Evolutionary conservation across 2,797 vertebrate genomes (phyloP).

Genomic region (Dallia pectoralis): DNA sequence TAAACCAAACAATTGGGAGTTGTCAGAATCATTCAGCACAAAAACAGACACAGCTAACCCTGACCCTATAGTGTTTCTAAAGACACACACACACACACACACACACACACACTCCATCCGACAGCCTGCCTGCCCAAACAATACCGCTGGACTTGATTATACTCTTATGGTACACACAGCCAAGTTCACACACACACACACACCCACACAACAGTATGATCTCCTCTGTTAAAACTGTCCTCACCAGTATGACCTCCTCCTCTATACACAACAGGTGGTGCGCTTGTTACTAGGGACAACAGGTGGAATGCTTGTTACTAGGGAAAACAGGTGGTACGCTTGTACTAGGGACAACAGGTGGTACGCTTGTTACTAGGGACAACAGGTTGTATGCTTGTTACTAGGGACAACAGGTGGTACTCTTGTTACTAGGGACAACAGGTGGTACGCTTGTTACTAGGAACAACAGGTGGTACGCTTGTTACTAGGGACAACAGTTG

Average conservation of each 20-base stretch:
- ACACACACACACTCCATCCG: slow-evolving; percentile 32
- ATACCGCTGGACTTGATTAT: slow-evolving; percentile 57
- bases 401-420: not conserved
- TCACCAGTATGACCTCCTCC: no score
- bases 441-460: not conserved
- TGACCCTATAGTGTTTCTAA: slow-evolving; percentile 27
- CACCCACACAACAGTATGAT: not conserved
- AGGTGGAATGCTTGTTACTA: not conserved
- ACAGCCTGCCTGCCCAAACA: slow-evolving; percentile 40
- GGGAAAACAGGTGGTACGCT: not conserved
- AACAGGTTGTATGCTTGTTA: no score
- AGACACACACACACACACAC: slow-evolving; percentile 27
- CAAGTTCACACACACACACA: slow-evolving; percentile 15
- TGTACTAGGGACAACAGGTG: not conserved
- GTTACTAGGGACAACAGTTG: no score
- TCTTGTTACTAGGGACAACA: not conserved
- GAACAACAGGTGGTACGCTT: not conserved
- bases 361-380: not conserved
- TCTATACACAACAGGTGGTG: no score
- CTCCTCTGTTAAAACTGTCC: no score
- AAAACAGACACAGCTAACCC: slow-evolving; percentile 61
- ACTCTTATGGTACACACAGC: slow-evolving; percentile 17
- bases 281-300: not conserved
- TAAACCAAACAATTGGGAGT: slow-evolving; percentile 75
- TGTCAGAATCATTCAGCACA: slow-evolving; percentile 68